These are phyloP conservation scores for Miichthys miiuy DNA, from an alignment of 2,797 vertebrate species.

Conservation along the genomic window DNA sequence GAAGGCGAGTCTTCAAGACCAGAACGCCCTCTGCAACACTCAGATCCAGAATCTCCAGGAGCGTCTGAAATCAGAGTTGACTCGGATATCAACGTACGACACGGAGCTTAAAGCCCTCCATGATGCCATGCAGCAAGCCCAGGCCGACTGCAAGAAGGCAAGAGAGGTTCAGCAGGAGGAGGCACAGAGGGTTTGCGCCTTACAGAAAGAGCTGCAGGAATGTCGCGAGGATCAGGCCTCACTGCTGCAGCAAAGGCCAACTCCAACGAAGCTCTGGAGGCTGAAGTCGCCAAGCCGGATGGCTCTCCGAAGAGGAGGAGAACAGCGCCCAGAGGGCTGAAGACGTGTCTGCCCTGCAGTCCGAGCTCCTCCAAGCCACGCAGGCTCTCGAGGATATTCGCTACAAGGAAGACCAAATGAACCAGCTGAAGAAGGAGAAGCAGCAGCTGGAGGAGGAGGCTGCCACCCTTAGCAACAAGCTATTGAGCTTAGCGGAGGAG, in stretches of 20 bases:
- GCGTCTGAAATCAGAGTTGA: slow-evolving; percentile 82
- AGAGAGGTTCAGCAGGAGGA: slow-evolving; percentile 78
- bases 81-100: slow-evolving; percentile 84
- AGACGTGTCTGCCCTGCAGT: slow-evolving; percentile 86
- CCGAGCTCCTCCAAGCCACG: slow-evolving; percentile 85
- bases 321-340: slow-evolving; percentile 79
- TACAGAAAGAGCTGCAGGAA: slow-evolving; percentile 86
- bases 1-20: slow-evolving; percentile 82
- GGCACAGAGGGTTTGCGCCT: slow-evolving; percentile 68
- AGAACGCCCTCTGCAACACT: slow-evolving; percentile 70
- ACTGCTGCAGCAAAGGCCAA: slow-evolving; percentile 78
- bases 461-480: slow-evolving; percentile 76
- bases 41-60: slow-evolving; percentile 84
- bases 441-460: slow-evolving; percentile 87
- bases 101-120: slow-evolving; percentile 83
- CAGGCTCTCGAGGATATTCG: slow-evolving; percentile 85
- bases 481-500: slow-evolving; percentile 81
- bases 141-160: slow-evolving; percentile 82
- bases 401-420: slow-evolving; percentile 83
- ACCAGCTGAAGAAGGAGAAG: slow-evolving; percentile 85
- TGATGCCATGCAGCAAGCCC: slow-evolving; percentile 80
- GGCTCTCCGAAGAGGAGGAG: slow-evolving; percentile 88
- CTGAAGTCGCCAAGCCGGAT: slow-evolving; percentile 70
- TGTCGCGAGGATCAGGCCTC: slow-evolving; percentile 70
- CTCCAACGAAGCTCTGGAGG: slow-evolving; percentile 84